phyloP scores from a whole-genome alignment of 2,113 vertebrate genomes.

The Takifugu bimaculatus region DNA sequence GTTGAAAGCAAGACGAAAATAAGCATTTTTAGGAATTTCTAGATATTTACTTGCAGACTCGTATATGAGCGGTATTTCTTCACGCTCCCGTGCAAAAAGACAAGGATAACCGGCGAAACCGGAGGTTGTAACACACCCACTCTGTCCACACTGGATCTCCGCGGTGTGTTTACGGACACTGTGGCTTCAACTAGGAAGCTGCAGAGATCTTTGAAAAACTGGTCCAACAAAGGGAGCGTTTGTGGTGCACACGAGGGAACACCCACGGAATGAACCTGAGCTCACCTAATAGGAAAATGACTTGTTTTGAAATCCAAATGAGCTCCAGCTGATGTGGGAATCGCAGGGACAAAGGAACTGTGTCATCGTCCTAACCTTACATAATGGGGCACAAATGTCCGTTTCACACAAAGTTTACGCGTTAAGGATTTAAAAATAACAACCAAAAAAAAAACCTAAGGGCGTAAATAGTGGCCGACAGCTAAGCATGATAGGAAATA shows the following conservation, averaged over 20 bases:
- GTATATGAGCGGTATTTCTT: no score
- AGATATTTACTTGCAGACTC: no score
- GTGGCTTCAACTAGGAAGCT: conserved; percentile 29
- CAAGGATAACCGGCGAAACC: no score
- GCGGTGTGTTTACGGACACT: not conserved
- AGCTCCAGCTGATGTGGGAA: not conserved
- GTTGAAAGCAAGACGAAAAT: no score
- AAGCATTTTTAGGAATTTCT: no score
- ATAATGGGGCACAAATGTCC: no score
- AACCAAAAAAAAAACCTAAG: not conserved
- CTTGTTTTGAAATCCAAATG: conserved; percentile 31
- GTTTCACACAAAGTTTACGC: not conserved
- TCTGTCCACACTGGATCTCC: no score
- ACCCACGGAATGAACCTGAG: no score
- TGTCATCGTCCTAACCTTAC: no score
- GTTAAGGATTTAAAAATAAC: not conserved
- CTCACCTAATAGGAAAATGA: not conserved
- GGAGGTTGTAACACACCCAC: no score
- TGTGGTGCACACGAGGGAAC: conserved; percentile 26
- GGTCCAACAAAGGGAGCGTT: conserved; percentile 50
- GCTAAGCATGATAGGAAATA: not conserved
- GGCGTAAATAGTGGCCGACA: not conserved
- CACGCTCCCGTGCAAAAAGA: no score
- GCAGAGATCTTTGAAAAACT: conserved; percentile 43
- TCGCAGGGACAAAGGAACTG: no score